These are phyloP conservation scores for Psammodynastes pulverulentus DNA, from an alignment of 2,113 vertebrate genomes.

Conservation along the genomic window DNA sequence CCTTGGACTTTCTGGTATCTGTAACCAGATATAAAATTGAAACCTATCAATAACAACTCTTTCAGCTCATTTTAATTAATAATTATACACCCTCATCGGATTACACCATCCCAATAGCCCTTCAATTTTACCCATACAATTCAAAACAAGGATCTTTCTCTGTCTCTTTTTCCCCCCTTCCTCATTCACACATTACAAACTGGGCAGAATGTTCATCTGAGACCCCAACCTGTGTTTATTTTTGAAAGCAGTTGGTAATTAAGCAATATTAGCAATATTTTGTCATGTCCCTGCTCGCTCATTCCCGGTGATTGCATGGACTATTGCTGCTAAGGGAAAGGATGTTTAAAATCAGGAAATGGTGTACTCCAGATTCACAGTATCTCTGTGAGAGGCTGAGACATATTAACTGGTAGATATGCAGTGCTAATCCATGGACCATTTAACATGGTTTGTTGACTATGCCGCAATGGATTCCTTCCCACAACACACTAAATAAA, in stretches of 20 bases:
- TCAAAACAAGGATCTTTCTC: neutral
- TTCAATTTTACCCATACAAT: neutral
- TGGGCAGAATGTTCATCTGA: neutral
- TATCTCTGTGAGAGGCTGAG: neutral
- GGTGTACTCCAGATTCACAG: neutral
- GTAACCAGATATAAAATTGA: neutral
- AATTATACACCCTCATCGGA: neutral
- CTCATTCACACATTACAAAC: neutral
- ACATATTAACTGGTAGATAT: neutral
- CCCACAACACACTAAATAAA: neutral
- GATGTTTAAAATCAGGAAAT: neutral
- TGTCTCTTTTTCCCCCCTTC: neutral
- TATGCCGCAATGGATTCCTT: neutral
- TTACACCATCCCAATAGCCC: neutral
- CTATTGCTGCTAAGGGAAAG: neutral
- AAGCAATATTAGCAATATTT: neutral
- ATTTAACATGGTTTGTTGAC: neutral
- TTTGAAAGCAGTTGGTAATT: neutral
- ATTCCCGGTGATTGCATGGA: neutral
- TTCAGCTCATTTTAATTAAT: neutral
- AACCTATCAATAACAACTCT: neutral
- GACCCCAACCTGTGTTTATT: neutral
- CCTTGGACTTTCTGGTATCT: neutral
- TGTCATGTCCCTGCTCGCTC: neutral
- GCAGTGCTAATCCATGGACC: neutral